Base-by-base conservation (phyloP, 2,888 invertebrate species). In the Euplagia quadripunctaria region DNA sequence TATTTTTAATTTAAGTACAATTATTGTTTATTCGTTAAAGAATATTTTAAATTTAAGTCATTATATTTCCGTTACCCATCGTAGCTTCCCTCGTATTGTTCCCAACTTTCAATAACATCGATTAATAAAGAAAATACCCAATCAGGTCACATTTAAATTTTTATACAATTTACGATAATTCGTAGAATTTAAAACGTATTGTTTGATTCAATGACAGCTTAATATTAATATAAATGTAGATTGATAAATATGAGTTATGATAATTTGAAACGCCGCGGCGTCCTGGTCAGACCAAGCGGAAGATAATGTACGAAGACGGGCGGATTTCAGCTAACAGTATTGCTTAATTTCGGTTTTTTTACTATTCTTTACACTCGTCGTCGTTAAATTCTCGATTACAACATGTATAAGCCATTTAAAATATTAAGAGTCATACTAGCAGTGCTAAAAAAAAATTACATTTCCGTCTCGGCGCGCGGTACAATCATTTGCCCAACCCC, bases 51-150 rank as follows among this genome's bases (percentile, higher is more conserved):
- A 41, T 71, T 20, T 61, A 70, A 70, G 51, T 72, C 68, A n/a
- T 70, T 69, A 70, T 64, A 66, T 43, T 69, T 65, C 76, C 73
- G 74, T 71, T 52, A 68, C 69, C 72, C 46, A 52, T 49, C 73
- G 75, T 72, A 74, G 75, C 77, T 72, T 79, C 76, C 71, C 76
- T 49, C 72, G 52, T 64, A 73, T 90, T 89, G 90, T 81, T 89
- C 89, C 88, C 89, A 80, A 81, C 83, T 73, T 87, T 85, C 74
- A 85, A 82, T 84, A 85, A 83, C 79, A 80, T 72, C 73, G 66
- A 81, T 70, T 79, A 73, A 76, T 71, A 82, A 86, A 80, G 72
- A 78, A 85, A 86, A 86, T 77, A 84, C 80, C 75, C 75, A 78
- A 87, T 83, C 76, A 80, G 63, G 74, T 80, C 68, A 80, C 71